Base-by-base conservation (phyloP, 2,113 vertebrate species). In the Amphilophus citrinellus region DNA sequence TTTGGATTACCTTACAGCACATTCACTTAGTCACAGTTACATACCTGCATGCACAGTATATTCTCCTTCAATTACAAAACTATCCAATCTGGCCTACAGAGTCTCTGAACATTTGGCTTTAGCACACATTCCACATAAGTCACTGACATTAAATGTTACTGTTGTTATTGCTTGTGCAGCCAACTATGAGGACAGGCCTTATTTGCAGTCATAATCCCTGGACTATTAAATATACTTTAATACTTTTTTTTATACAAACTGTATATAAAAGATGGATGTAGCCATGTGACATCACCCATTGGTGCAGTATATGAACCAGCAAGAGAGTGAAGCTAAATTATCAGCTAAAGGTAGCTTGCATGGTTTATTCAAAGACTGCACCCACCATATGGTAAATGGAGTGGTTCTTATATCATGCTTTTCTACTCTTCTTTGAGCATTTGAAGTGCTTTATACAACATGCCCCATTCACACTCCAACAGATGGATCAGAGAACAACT, bases 21-120 rank as follows among this genome's bases (percentile, higher is more conserved):
- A 68, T 10, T 47, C 65, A 18, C 39, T 47, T 0, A 68, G 42
- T 3, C 39, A 59, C 65, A 8, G 65, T 44, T 20, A 3, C 18
- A 63, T 18, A 80, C 65, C 57, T 75, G 30, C 37, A 60, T 75
- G 27, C 39, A 1, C 56, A 61, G 66, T 53, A 80, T 27, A 15
- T 15, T 20, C 47, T 61, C 30, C 24, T 30, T 18, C 9, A 78
- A 20, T 53, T 32, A 53, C 24, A 71, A 82, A 44, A 66, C 3
- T 20, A 7, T 62, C 57, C 17, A 56, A 2, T 44, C 35, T 5
- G 30, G 42, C 32, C 71, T 37, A 68, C 18, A 60, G 22, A 56
- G 76, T 10, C 10, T 66, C 13, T 44, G 63, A 47, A 47, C 37
- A 17, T 6, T 68, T 68, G 15, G 14, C 22, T 68, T 24, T 13